Conservation (phyloP, 2,888 invertebrate genomes). For the Drosophila anomelani region DNA sequence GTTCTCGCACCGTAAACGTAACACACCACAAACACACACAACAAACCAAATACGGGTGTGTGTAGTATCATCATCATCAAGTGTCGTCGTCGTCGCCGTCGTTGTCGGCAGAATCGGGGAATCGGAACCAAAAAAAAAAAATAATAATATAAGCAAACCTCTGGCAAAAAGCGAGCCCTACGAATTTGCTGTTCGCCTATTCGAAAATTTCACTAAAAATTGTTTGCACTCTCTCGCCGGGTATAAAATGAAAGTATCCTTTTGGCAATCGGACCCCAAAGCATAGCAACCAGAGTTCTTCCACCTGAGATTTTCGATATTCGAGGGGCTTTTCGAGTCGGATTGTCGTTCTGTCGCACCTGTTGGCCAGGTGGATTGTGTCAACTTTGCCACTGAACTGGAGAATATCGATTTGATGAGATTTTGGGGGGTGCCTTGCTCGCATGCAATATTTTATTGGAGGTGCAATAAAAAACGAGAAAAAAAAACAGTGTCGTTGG, state of each 20-base stretch:
- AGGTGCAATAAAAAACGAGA: background rate
- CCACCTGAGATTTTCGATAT: conserved; percentile 2
- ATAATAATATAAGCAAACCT: conserved; percentile 9
- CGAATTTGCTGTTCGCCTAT: conserved; percentile 84
- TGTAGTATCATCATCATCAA: conserved; percentile 63
- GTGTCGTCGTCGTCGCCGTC: conserved; percentile 46
- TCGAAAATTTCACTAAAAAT: conserved; percentile 85
- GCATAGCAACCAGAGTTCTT: conserved; percentile 18
- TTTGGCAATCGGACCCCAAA: conserved; percentile 48
- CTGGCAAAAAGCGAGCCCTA: conserved; percentile 67
- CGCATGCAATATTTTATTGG: conserved; percentile 6
- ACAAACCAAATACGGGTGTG: conserved; percentile 30
- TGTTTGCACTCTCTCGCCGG: conserved; percentile 84
- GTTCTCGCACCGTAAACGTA: conserved; percentile 52
- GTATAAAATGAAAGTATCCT: conserved; percentile 83
- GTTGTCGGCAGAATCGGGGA: conserved; percentile 49
- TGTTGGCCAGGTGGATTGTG: conserved; percentile 45
- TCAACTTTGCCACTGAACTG: conserved; percentile 26
- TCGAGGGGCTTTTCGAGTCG: background rate
- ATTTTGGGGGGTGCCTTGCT: conserved; percentile 11
- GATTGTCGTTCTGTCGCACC: conserved; percentile 27
- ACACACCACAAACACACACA: conserved; percentile 35
- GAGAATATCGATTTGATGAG: conserved; percentile 10
- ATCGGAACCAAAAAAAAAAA: conserved; percentile 53
- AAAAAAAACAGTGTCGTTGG: background rate